These are phyloP conservation scores for Meloidogyne chitwoodi DNA, from an alignment of 1,140 invertebrate genomes.

Conservation along the genomic window DNA sequence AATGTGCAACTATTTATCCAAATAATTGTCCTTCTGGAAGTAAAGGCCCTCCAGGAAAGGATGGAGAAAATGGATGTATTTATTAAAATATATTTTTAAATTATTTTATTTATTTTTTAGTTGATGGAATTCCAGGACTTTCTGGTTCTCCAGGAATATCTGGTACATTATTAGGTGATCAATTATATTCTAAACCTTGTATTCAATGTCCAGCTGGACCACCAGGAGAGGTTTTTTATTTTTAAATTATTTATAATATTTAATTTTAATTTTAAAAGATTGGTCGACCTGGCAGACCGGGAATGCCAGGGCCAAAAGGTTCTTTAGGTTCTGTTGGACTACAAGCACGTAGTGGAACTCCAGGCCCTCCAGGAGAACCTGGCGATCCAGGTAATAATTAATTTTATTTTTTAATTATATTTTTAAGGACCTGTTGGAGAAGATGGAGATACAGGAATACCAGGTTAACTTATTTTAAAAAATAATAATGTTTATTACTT, in stretches of 20 bases:
- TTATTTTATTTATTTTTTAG: neutral
- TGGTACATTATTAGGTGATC: constrained; percentile 1
- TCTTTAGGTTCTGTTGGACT: neutral
- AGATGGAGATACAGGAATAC: constrained; percentile 32
- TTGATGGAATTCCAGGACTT: neutral
- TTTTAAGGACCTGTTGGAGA: constrained; percentile 34
- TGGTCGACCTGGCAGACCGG: neutral
- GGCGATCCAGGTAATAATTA: constrained; percentile 50
- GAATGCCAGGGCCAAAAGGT: neutral
- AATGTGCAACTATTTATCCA: neutral
- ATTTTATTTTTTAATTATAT: constrained; percentile 25
- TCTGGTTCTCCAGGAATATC: neutral
- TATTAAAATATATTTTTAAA: neutral
- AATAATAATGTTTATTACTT: no score
- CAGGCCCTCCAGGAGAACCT: constrained; percentile 42
- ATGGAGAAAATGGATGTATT: neutral
- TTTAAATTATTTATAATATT: neutral
- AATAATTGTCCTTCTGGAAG: constrained; percentile 5
- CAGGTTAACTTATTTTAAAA: neutral
- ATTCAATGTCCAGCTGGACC: constrained; percentile 3
- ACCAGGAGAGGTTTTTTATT: neutral
- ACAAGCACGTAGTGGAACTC: constrained; percentile 45
- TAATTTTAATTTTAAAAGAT: neutral
- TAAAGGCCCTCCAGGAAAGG: neutral
- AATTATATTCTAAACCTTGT: constrained; percentile 6